Evolutionary conservation across 1,140 invertebrate species (phyloP), one percentile per base, ranked within the genome.

Genomic region (Procambarus virginalis): DNA sequence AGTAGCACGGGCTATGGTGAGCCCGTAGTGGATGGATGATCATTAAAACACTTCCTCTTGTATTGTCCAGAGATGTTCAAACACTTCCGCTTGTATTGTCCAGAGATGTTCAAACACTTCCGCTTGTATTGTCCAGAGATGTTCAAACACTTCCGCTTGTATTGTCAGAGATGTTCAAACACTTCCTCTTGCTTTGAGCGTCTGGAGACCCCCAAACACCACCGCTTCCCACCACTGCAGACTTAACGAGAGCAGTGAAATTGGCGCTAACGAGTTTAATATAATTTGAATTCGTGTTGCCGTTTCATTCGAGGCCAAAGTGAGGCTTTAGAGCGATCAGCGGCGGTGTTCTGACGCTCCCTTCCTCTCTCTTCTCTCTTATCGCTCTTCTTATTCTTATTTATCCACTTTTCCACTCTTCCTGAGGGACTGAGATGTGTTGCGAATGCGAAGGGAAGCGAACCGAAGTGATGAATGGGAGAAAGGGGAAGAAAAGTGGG

Each of bases 231-330:
- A 68, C 58, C 55, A 5, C 22, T 46, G 9, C 80, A 78, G 84
- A 73, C 46, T 76, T 70, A 78, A 51, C 34, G 75, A 78, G 75
- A 48, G 51, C 9, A 49, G 49, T 22, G 75, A 68, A 78, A 89
- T 89, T 88, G 86, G 86, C 86, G 68, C 48, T 88, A 88, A 88
- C 86, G 86, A 88, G 86, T 82, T 88, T 88, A 88, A 88, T 88
- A 82, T 82, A 88, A 88, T 88, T 88, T 82, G 64, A 83, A 88
- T 88, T 88, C 86, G 79, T 88, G 86, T 88, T 83, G 79, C 79
- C 80, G 70, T 83, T 88, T 75, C 86, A 75, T 88, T 83, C 51
- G 68, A 83, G 86, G 86, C 46, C 86, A 76, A 76, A 85, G 83
- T 75, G 83, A 12, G 12, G 64, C 10, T 46, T 82, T 60, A 75